Evolutionary conservation across 1,140 invertebrate genomes (phyloP), one percentile per base, ranked within the genome.

Genomic region (Pogonomyrmex barbatus): DNA sequence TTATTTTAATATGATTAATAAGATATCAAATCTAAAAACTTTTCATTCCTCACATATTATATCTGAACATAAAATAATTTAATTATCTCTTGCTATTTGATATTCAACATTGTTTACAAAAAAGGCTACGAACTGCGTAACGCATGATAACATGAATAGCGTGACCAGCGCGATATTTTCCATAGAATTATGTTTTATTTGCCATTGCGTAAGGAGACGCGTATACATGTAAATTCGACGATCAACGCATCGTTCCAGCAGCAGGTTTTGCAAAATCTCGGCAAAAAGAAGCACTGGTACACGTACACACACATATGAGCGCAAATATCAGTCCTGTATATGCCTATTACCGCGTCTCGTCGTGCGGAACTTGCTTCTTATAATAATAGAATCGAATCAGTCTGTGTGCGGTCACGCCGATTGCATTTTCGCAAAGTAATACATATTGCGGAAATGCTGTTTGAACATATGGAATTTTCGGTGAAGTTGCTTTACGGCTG

Each of bases 131-230:
- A 52, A 14, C 88, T 75, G 58, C 79, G 85, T 83, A 87, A 87
- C 68, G 30, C n/a, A 58, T 14, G 45, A 85, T 62, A 62, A 86
- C 3, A 9, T 39, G 47, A 60, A 17, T 89, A 60, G 65, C 86
- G 71, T 83, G 84, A 84, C 81, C 63, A 47, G 47, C 45, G 52
- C 24, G 75, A 88, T 89, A 68, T 2, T 85, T 17, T 45, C 77
- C 50, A n/a, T 78, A 88, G 56, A 76, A 87, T 78, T 67, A 87
- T 81, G 76, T 91, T 91, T 88, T 91, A 91, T 88, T 91, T 62
- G 81, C 52, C 24, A 87, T 91, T 91, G 81, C 76, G 65, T 81
- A 91, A 90, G 45, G 58, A 30, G n/a, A 36, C 58, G 68, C 36
- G 60, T 76, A 50, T 79, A 33, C 67, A 78, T 83, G 60, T 86